Evolutionary conservation across 2,113 vertebrate species (phyloP), one percentile per base, ranked within the genome.

Genomic region (Camelus bactrianus): DNA sequence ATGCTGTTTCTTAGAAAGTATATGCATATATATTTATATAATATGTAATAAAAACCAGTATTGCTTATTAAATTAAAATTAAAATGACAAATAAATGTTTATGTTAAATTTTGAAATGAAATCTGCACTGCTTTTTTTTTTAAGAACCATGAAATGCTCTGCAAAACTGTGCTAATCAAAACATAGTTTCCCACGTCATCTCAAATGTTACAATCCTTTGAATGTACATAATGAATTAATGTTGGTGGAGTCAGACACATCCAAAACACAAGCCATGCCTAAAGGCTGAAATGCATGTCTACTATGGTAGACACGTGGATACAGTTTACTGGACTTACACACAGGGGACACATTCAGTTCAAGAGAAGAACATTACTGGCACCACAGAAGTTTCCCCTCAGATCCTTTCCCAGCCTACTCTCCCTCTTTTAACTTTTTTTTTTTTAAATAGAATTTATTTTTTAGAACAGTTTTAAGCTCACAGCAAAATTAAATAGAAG

Each of bases 11-110:
- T 95, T 97, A 95, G 96, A 97, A 97, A 97, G 13, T 96, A 98
- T 73, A 89, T 97, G 92, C 94, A 96, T 97, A 97, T 97, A 97
- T 98, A 98, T 98, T 98, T 98, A 97, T 97, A 96, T 75, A 96
- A 95, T 85, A 93, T 92, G 42, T 95, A 87, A 72, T n/a, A 97
- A 97, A 89, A 88, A 81, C 81, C 20, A 97, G 86, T 94, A 76
- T 97, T 97, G 97, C 50, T 62, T 96, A n/a, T 62, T 96, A n/a
- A 80, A 70, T 60, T 80, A 79, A 96, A 94, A 58, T 93, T 3
- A 86, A 97, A 97, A 94, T 80, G 7, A 0, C 77, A 97, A 98
- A 98, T 98, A 98, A 98, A 98, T 86, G 86, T 93, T 94, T 50
- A 80, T 95, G 86, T 97, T 97, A 97, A 98, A 11, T 97, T 98